Evolutionary conservation across 2,113 vertebrate genomes (phyloP).

Genomic region (Myrmecophaga tridactyla): DNA sequence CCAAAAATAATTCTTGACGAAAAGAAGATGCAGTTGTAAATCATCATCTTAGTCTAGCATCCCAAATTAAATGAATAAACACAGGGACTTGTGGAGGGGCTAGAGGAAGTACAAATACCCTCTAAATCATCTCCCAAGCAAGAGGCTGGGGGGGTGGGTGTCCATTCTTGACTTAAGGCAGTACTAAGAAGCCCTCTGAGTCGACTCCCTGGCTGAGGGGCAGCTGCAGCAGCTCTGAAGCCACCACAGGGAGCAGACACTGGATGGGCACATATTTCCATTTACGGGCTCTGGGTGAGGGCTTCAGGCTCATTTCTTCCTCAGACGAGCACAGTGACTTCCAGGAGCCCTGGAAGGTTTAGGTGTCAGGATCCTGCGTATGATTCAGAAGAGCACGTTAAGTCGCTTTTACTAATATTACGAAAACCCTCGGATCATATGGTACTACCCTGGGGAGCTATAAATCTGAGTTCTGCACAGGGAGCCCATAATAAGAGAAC

Average conservation of each 20-base stretch:
- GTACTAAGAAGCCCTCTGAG: background rate
- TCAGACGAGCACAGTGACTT: background rate
- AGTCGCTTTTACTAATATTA: background rate
- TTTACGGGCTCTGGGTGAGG: background rate
- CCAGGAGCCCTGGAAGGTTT: too few species aligned
- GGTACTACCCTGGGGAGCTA: background rate
- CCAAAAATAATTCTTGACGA: slow-evolving; percentile 41
- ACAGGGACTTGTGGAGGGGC: background rate
- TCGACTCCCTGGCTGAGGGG: background rate
- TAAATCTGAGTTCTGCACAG: background rate
- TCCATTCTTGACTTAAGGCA: too few species aligned
- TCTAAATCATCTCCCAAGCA: background rate
- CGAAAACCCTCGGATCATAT: background rate
- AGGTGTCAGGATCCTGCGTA: fast-evolving
- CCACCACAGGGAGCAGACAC: background rate
- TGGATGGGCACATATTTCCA: fast-evolving
- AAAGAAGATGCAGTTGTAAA: slow-evolving; percentile 48
- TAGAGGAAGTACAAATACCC: background rate
- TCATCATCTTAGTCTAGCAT: slow-evolving; percentile 49
- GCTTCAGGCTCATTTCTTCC: background rate
- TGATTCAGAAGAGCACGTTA: background rate
- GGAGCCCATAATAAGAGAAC: too few species aligned
- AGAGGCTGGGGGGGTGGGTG: background rate
- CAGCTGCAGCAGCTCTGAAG: background rate
- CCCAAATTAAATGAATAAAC: slow-evolving; percentile 55